Base-by-base conservation (phyloP, 2,797 vertebrate genomes). In the Mormyrus hasselquistii region DNA sequence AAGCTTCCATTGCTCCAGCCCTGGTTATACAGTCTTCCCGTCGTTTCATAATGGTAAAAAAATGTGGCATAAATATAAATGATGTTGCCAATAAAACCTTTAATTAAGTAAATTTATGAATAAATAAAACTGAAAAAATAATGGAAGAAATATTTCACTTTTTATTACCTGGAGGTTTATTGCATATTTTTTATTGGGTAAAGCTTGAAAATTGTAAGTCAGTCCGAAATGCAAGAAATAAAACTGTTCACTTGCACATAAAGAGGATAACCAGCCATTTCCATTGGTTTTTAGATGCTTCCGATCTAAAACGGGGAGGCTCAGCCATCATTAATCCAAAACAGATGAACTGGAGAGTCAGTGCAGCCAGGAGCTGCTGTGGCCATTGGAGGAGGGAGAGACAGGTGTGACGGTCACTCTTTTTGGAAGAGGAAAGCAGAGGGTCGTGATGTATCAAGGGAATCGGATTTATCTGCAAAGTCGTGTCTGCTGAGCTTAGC, bases 61-160 rank as follows among this genome's bases (percentile, higher is more conserved):
- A 47, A 79, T 44, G 73, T 8, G 76, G 19, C 76, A 62, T 65
- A 93, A 92, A 91, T 91, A 14, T 49, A 73, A 92, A 91, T 69
- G 87, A 89, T 86, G 22, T 29, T 86, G 83, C 50, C 86, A 57
- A 82, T 34, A 57, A 87, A 57, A 55, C 14, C 29, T 87, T 87
- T 59, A 41, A 53, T 86, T 86, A 50, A 34, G 9, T 86, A 25
- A 29, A n/a, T 87, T 87, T 87, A 34, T 87, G 25, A 57, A 57
- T 87, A 41, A 87, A 57, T 87, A 87, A 57, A 57, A 87, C 25
- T 34, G 84, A 25, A 41, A 14, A 53, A n/a, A 50, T 50, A 29
- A 29, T 85, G n/a, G 22, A 6, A 52, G n/a, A 49, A 86, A 41
- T n/a, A 87, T 44, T 59, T 41, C 25, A 79, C 34, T 34, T 25